phyloP scores from a whole-genome alignment of 2,797 vertebrate species.

The Cynopterus sphinx region DNA sequence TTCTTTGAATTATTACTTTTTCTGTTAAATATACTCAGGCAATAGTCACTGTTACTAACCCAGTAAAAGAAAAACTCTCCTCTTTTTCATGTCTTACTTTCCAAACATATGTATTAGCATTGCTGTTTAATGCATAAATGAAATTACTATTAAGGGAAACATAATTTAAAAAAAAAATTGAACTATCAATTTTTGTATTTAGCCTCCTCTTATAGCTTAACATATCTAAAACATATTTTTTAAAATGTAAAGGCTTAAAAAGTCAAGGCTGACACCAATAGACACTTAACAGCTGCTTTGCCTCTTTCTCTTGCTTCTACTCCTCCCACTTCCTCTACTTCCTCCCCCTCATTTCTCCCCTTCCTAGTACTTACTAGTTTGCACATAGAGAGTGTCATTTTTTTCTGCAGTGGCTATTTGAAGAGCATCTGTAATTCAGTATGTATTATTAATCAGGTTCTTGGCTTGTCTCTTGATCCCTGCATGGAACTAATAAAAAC shows the following conservation, averaged over 20 bases:
- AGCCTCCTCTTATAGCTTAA: not conserved
- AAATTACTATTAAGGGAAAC: not conserved
- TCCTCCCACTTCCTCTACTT: accelerated
- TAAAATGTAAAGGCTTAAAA: not conserved
- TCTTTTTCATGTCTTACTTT: slow-evolving; percentile 10
- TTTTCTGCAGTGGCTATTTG: not conserved
- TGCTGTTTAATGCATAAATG: not conserved
- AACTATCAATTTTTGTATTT: not conserved
- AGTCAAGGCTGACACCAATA: not conserved
- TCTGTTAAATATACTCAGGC: not conserved
- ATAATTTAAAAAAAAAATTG: not conserved
- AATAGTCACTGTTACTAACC: not conserved
- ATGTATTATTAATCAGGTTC: not conserved
- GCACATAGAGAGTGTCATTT: not conserved
- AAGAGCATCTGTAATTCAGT: not conserved
- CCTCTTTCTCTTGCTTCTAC: no score
- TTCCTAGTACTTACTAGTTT: not conserved
- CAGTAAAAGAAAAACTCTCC: not conserved
- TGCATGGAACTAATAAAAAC: not conserved
- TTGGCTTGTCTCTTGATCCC: not conserved
- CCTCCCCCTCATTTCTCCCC: not conserved
- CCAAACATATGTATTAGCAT: not conserved
- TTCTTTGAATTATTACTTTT: not conserved
- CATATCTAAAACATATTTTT: not conserved
- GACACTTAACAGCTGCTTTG: not conserved